These are phyloP conservation scores for Macaria liturata DNA, from an alignment of 2,888 invertebrate species.

Conservation along the genomic window DNA sequence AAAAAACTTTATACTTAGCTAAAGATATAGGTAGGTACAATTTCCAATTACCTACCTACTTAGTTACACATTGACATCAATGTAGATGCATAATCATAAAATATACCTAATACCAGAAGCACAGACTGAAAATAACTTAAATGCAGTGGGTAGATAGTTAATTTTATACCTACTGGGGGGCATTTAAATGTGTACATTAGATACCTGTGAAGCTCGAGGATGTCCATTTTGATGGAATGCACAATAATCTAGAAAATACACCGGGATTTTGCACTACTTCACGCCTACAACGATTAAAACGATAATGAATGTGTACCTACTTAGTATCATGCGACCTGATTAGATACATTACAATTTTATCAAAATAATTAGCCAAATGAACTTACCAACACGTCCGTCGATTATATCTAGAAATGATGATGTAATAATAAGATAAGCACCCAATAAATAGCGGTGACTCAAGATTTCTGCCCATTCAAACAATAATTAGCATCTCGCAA, in stretches of 20 bases:
- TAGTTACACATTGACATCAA: too few species aligned
- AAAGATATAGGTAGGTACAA: too few species aligned
- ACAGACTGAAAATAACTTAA: too few species aligned
- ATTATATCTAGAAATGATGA: conserved; percentile 13
- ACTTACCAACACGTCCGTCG: conserved; percentile 21
- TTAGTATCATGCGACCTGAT: conserved; percentile 3
- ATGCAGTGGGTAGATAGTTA: too few species aligned
- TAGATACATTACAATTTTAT: conserved; percentile 12
- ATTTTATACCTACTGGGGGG: too few species aligned
- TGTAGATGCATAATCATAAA: too few species aligned
- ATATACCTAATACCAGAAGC: too few species aligned
- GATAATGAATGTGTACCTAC: neutral
- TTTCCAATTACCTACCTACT: too few species aligned
- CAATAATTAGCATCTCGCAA: conserved; percentile 10
- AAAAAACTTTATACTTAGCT: too few species aligned
- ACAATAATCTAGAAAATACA: conserved; percentile 4
- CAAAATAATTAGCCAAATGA: conserved; percentile 8
- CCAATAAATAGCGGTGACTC: conserved; percentile 26
- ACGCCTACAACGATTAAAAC: neutral
- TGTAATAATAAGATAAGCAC: conserved; percentile 24
- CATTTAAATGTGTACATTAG: neutral
- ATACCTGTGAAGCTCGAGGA: conserved; percentile 15
- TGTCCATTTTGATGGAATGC: conserved; percentile 9
- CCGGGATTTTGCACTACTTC: neutral
- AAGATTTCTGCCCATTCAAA: conserved; percentile 11